Evolutionary conservation across 2,797 vertebrate genomes (phyloP).

Genomic region (Myotis vivesi): DNA sequence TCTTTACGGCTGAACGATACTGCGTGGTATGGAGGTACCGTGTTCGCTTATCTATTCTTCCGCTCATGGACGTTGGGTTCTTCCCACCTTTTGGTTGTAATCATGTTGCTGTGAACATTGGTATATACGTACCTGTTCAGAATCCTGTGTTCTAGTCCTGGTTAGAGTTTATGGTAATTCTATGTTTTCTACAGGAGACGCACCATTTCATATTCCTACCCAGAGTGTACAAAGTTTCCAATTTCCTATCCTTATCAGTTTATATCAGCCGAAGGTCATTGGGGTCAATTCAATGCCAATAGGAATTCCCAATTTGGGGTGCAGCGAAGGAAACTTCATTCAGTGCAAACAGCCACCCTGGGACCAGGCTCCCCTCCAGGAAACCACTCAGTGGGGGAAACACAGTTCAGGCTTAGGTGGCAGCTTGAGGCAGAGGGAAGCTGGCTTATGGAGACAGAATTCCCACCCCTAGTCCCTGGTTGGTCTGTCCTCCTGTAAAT

Average conservation of each 20-base stretch:
- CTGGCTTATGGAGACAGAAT: neutral
- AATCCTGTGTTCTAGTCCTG: neutral
- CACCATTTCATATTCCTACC: neutral
- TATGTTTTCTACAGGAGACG: accelerated
- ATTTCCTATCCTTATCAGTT: neutral
- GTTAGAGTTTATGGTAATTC: accelerated
- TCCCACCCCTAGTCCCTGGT: neutral
- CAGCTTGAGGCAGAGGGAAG: neutral
- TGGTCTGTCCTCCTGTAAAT: too few relatives aligned
- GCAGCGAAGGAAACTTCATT: neutral
- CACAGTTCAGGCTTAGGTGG: too few relatives aligned
- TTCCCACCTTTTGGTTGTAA: neutral
- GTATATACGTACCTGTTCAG: accelerated
- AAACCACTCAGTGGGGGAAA: too few relatives aligned
- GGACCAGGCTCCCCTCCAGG: too few relatives aligned
- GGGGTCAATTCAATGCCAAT: neutral
- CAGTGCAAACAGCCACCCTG: too few relatives aligned
- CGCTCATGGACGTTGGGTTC: neutral
- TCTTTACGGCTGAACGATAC: neutral
- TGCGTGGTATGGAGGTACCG: accelerated
- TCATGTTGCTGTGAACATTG: neutral
- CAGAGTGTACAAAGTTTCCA: accelerated
- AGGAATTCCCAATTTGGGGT: neutral
- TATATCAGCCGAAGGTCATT: too few relatives aligned
- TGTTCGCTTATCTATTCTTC: neutral